These are phyloP conservation scores for Cyprinodon diabolis DNA, from an alignment of 2,797 vertebrate species.

Conservation along the genomic window DNA sequence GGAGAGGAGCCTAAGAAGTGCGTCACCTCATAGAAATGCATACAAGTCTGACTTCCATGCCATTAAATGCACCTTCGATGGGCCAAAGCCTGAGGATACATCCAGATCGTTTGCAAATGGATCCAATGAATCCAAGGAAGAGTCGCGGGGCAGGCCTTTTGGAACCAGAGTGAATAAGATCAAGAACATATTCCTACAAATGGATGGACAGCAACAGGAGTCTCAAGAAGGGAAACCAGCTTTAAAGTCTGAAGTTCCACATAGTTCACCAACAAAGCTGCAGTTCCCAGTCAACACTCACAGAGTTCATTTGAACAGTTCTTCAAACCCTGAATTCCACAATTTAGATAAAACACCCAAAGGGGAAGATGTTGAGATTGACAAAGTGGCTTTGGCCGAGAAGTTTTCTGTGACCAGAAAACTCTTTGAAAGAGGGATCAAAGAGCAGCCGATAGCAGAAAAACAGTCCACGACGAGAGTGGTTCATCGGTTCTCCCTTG, in stretches of 20 bases:
- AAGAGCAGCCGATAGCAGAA: constrained; percentile 82
- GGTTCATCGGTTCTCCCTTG: constrained; percentile 72
- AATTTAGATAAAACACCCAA: constrained; percentile 82
- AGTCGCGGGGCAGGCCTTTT: constrained; percentile 82
- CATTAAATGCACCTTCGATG: constrained; percentile 93
- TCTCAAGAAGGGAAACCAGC: constrained; percentile 71
- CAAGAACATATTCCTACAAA: constrained; percentile 93
- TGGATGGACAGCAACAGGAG: constrained; percentile 87
- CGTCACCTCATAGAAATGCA: constrained; percentile 92
- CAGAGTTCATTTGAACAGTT: constrained; percentile 76
- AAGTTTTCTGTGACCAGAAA: constrained; percentile 95
- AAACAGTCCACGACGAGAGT: constrained; percentile 77
- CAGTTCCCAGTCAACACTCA: constrained; percentile 77
- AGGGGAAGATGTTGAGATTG: constrained; percentile 87
- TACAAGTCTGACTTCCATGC: constrained; percentile 95
- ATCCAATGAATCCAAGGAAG: constrained; percentile 80
- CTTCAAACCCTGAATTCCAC: constrained; percentile 70
- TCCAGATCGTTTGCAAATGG: constrained; percentile 84
- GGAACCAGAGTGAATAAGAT: constrained; percentile 93
- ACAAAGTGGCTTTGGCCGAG: constrained; percentile 90
- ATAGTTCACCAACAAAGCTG: constrained; percentile 74
- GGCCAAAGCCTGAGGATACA: constrained; percentile 80
- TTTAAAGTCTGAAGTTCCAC: constrained; percentile 74
- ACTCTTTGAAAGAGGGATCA: constrained; percentile 89
- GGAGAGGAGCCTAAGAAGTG: constrained; percentile 89